These are phyloP conservation scores for Oscheius sp. DNA, from an alignment of 2,888 invertebrate genomes.

Conservation along the genomic window DNA sequence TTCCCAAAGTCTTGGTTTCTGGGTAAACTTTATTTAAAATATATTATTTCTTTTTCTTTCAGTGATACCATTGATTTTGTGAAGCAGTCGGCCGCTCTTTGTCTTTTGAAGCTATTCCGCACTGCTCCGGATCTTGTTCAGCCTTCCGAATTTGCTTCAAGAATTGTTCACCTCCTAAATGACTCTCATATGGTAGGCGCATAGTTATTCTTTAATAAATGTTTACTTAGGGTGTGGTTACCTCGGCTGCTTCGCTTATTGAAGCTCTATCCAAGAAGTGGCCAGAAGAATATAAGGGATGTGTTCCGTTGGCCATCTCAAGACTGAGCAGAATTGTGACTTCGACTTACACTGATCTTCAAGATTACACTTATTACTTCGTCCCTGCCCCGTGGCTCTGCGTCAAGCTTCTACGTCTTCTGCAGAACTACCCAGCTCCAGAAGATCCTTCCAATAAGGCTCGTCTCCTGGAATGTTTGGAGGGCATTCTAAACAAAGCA, in stretches of 20 bases:
- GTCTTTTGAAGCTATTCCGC: constrained; percentile 90
- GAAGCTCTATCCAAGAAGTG: constrained; percentile 98
- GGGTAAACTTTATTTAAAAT: constrained; percentile 74
- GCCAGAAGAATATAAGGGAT: constrained; percentile 99
- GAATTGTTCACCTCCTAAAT: constrained; percentile 96
- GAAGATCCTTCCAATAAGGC: constrained; percentile 97
- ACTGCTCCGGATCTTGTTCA: constrained; percentile 95
- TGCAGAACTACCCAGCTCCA: constrained; percentile 98
- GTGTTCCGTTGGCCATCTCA: constrained; percentile 96
- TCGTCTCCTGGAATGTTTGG: constrained; percentile 94
- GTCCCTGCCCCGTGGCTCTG: constrained; percentile 99
- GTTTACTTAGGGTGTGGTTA: constrained; percentile 86
- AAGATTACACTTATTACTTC: constrained; percentile 99
- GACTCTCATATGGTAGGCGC: constrained; percentile 88
- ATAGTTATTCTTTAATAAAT: neutral
- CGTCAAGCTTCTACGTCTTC: constrained; percentile 91
- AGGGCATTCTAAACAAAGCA: constrained; percentile 77
- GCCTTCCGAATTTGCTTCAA: constrained; percentile 93
- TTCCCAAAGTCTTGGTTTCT: constrained; percentile 96
- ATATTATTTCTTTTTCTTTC: constrained; percentile 36
- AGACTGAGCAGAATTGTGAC: constrained; percentile 92
- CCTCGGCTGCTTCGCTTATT: constrained; percentile 95
- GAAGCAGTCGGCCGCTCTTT: constrained; percentile 97
- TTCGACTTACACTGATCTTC: constrained; percentile 94
- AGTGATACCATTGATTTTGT: constrained; percentile 99